phyloP scores from a whole-genome alignment of 2,797 vertebrate species.

The Mycteria americana region DNA sequence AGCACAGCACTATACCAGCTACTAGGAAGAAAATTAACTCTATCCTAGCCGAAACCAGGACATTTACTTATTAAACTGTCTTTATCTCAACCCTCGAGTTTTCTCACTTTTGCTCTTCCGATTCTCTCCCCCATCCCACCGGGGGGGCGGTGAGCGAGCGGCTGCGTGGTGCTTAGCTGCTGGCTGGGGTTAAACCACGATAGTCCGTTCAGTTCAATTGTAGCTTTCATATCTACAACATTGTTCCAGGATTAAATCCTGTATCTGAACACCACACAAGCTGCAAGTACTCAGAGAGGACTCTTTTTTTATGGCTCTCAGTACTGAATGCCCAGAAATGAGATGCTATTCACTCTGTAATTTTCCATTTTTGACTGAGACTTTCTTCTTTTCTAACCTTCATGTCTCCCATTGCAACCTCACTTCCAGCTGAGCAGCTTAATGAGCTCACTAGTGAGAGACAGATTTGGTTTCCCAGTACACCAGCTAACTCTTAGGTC shows the following conservation, averaged over 20 bases:
- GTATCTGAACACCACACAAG: background rate
- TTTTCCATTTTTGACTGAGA: background rate
- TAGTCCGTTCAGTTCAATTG: fast-evolving
- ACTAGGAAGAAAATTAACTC: too few relatives aligned
- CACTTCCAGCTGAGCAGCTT: background rate
- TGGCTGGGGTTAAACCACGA: too few relatives aligned
- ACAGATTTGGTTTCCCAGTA: background rate
- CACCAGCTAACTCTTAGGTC: background rate
- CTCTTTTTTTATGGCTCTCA: background rate
- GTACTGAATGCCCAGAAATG: background rate
- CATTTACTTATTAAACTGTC: too few relatives aligned
- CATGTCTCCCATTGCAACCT: background rate
- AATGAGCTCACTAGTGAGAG: background rate
- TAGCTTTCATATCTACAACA: background rate
- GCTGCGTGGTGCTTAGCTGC: too few relatives aligned
- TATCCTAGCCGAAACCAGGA: too few relatives aligned
- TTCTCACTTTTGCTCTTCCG: too few relatives aligned
- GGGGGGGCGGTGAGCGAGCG: too few relatives aligned
- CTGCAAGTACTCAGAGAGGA: background rate
- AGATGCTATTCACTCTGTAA: background rate
- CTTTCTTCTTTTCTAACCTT: background rate
- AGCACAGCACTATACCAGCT: too few relatives aligned
- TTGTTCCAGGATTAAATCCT: background rate
- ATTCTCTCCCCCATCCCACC: too few relatives aligned
- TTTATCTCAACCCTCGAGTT: too few relatives aligned